phyloP scores from a whole-genome alignment of 2,888 invertebrate species.

The Tipula unca region DNA sequence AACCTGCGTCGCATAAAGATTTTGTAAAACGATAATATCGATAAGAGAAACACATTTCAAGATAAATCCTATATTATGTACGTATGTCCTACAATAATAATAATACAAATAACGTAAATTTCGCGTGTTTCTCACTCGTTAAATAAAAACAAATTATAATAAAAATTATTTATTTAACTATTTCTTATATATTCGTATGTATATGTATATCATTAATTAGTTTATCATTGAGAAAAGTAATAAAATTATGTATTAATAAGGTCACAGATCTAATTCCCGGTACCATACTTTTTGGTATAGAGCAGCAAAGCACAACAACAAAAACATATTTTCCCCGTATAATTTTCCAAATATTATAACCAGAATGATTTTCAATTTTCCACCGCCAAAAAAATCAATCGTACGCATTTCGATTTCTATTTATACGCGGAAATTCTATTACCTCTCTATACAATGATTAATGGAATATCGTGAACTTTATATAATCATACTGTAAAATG shows the following conservation, averaged over 20 bases:
- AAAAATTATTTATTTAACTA: background rate
- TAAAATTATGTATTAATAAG: background rate
- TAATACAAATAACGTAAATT: background rate
- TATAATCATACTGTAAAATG: background rate
- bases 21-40: too few relatives aligned
- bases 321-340: background rate
- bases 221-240: background rate
- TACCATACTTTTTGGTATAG: too few relatives aligned
- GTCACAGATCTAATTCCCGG: background rate
- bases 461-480: background rate
- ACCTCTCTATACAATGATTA: background rate
- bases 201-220: too few relatives aligned
- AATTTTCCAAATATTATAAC: background rate
- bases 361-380: background rate
- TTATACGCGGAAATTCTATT: background rate
- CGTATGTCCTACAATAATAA: background rate
- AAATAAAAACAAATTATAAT: too few relatives aligned
- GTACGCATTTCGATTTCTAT: background rate
- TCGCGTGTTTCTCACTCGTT: background rate
- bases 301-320: background rate
- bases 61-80: background rate
- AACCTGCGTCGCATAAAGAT: too few relatives aligned
- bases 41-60: background rate
- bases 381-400: background rate
- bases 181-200: too few relatives aligned